A percentile compares a stretch with the other conserved stretches of the same genome.
Conservation (phyloP, 2,113 vertebrate species). For the Nycticebus coucang region DNA sequence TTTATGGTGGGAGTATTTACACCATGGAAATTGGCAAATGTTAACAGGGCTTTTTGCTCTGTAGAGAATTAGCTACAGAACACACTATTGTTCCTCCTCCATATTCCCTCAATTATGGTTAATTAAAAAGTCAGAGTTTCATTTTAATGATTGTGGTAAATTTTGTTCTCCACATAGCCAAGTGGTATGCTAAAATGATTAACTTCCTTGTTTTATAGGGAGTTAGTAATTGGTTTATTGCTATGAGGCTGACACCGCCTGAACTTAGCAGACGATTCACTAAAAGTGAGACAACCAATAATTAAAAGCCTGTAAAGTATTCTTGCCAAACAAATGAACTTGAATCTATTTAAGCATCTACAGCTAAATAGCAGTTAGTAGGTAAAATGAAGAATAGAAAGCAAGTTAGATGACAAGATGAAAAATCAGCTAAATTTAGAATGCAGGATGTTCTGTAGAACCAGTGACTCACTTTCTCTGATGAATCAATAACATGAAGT, state of each 20-base stretch:
- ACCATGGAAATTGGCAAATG: background rate
- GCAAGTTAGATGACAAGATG: background rate
- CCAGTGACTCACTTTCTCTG: background rate
- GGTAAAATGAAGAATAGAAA: background rate
- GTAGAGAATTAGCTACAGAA: background rate
- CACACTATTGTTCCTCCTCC: background rate
- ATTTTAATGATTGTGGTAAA: background rate
- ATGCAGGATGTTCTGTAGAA: background rate
- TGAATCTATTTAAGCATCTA: background rate
- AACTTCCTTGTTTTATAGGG: background rate
- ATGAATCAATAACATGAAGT: background rate
- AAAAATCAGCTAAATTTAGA: slow-evolving; percentile 20
- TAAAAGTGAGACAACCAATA: background rate
- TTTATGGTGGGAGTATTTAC: background rate
- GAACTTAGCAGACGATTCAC: background rate
- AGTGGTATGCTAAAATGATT: background rate
- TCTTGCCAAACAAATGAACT: background rate
- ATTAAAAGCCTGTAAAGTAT: background rate
- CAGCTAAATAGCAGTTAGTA: background rate
- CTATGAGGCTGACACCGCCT: background rate
- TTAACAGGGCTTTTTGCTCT: background rate
- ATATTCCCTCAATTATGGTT: background rate
- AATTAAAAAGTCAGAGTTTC: slow-evolving; percentile 11
- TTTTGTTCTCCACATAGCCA: background rate
- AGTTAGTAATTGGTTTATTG: background rate